A percentile compares a stretch with the other conserved stretches of the same genome.
Evolutionary conservation across 2,888 invertebrate genomes (phyloP).

Genomic region (Orthosia gracilis): DNA sequence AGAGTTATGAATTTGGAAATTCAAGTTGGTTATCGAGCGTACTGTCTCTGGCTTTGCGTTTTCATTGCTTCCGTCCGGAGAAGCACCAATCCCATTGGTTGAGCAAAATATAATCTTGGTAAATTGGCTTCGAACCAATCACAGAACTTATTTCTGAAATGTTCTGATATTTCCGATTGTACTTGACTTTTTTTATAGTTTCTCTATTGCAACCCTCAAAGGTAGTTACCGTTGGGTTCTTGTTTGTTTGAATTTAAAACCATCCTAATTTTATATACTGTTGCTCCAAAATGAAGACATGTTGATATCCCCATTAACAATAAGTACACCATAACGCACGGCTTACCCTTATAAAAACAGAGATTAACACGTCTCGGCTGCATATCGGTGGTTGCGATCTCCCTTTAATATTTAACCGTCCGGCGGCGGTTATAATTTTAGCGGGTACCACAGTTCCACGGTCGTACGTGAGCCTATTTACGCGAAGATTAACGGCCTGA

Average conservation of each 20-base stretch:
- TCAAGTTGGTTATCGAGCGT: conserved; percentile 17
- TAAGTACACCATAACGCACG: conserved; percentile 42
- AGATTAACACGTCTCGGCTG: conserved; percentile 71
- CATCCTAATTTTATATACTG: conserved; percentile 11
- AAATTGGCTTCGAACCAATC: conserved; percentile 41
- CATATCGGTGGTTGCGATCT: conserved; percentile 68
- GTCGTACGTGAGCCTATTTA: conserved; percentile 85
- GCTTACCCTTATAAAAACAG: conserved; percentile 67
- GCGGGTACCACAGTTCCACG: conserved; percentile 66
- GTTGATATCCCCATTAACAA: conserved; percentile 60
- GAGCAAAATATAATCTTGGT: conserved; percentile 16
- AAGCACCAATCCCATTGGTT: conserved; percentile 2
- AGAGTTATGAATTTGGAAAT: conserved; percentile 37
- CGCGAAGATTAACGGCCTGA: conserved; percentile 82
- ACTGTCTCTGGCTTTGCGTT: conserved; percentile 3
- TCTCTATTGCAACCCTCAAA: neutral
- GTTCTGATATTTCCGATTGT: conserved; percentile 2
- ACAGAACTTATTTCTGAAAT: conserved; percentile 3
- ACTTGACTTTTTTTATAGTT: conserved; percentile 2
- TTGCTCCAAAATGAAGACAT: conserved; percentile 42
- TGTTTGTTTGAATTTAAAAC: conserved; percentile 11
- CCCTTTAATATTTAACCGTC: conserved; percentile 72
- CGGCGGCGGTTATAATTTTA: conserved; percentile 75
- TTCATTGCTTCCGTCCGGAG: conserved; percentile 36
- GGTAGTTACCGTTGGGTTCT: neutral